These are phyloP conservation scores for Cyprinodon tularosa DNA, from an alignment of 2,113 vertebrate genomes.

Conservation along the genomic window DNA sequence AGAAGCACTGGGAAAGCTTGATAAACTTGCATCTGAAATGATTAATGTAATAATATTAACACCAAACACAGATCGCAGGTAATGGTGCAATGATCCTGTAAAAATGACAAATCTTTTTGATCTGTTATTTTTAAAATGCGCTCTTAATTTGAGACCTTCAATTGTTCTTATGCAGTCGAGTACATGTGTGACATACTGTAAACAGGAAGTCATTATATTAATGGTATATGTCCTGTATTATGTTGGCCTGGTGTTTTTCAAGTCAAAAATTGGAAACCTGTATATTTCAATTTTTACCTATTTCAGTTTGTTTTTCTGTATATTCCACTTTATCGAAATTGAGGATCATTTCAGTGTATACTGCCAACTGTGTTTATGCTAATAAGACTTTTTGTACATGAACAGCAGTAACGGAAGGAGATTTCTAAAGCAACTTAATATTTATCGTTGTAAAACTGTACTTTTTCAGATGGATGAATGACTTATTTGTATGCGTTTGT, in stretches of 20 bases:
- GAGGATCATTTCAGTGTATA: constrained; percentile 28
- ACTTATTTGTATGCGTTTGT: constrained; percentile 55
- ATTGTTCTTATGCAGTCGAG: not conserved
- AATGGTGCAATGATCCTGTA: constrained; percentile 27
- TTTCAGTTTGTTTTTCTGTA: not conserved
- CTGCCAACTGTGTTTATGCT: constrained; percentile 33
- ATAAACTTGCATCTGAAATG: constrained; percentile 23
- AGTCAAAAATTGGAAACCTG: not conserved
- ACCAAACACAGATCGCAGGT: constrained; percentile 39
- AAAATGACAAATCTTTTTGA: not conserved
- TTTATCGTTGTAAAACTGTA: constrained; percentile 92
- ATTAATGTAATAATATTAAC: constrained; percentile 20
- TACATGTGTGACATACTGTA: constrained; percentile 2
- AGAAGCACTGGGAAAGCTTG: constrained; percentile 24
- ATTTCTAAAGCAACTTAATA: constrained; percentile 61
- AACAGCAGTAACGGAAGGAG: constrained; percentile 56
- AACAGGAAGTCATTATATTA: constrained; percentile 47
- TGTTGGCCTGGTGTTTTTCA: not conserved
- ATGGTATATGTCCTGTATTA: constrained; percentile 39
- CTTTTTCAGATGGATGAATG: constrained; percentile 89
- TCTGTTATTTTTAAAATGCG: not conserved
- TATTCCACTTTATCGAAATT: not conserved
- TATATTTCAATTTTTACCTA: not conserved
- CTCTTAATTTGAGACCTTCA: not conserved
- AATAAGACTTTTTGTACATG: constrained; percentile 25